These are phyloP conservation scores for Leucoma salicis DNA, from an alignment of 2,888 invertebrate species.

Conservation along the genomic window DNA sequence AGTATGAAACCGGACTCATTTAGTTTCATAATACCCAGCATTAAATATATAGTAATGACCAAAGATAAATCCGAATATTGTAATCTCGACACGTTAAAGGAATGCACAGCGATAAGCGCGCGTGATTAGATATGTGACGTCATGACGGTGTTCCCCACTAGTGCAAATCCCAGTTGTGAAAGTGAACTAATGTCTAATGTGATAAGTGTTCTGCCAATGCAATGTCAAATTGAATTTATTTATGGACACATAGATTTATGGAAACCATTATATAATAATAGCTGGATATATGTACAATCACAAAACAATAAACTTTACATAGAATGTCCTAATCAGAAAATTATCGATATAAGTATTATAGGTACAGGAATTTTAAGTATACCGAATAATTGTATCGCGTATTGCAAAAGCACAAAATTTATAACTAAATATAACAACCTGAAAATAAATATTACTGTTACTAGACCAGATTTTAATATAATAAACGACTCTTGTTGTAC, in stretches of 20 bases:
- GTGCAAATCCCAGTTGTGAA: constrained; percentile 17
- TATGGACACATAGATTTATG: constrained; percentile 14
- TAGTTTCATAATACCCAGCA: background rate
- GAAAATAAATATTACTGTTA: too few relatives aligned
- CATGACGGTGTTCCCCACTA: constrained; percentile 1
- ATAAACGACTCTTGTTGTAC: too few relatives aligned
- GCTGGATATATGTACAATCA: constrained; percentile 23
- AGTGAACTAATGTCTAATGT: constrained; percentile 19
- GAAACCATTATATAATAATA: constrained; percentile 17
- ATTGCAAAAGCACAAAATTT: background rate
- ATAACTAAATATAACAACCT: background rate
- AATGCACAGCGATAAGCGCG: constrained; percentile 5
- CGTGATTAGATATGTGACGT: constrained; percentile 4
- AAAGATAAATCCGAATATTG: background rate
- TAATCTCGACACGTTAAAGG: background rate
- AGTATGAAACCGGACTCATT: background rate
- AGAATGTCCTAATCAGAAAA: constrained; percentile 6
- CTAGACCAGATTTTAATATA: too few relatives aligned
- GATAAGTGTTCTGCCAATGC: constrained; percentile 8
- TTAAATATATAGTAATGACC: background rate
- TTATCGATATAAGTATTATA: background rate
- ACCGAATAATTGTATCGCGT: background rate
- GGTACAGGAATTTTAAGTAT: background rate
- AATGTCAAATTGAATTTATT: constrained; percentile 8
- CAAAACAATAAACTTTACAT: constrained; percentile 13